Evolutionary conservation across 92 coral and sea anemone species (phyloP).

Genomic region (Zoanthus sociatus): DNA sequence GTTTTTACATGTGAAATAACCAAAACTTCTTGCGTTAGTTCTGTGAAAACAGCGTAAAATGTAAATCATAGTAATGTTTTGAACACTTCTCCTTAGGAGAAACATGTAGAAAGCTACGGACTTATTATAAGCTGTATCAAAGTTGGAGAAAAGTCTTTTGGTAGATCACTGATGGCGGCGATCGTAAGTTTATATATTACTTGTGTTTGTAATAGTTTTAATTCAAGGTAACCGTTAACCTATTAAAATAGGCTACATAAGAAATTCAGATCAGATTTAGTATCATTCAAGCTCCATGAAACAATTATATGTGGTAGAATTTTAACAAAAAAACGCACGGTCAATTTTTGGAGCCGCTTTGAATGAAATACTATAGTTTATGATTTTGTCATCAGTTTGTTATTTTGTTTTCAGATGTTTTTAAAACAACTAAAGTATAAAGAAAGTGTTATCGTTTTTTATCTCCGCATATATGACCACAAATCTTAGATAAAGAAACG

Average conservation of each 20-base stretch:
- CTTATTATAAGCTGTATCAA: not conserved
- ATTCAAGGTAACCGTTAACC: not conserved
- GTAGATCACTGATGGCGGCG: constrained; percentile 18
- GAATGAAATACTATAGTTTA: not conserved
- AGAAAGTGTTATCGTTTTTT: not conserved
- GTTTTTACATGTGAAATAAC: not conserved
- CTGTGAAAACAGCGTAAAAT: constrained; percentile 5
- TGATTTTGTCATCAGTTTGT: not conserved
- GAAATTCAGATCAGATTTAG: not conserved
- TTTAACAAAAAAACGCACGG: not conserved
- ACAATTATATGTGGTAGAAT: no score
- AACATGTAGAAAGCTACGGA: not conserved
- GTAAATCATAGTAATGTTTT: constrained; percentile 3
- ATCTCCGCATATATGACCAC: not conserved
- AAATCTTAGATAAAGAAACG: not conserved
- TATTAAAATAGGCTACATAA: constrained; percentile 8
- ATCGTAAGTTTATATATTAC: constrained; percentile 18
- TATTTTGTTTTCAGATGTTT: not conserved
- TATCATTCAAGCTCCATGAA: not conserved
- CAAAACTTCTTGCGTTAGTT: not conserved
- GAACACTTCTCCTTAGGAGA: not conserved
- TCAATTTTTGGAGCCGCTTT: not conserved
- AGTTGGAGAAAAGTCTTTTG: not conserved
- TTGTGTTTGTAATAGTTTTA: not conserved
- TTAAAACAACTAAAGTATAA: not conserved